phyloP scores from a whole-genome alignment of 2,797 vertebrate genomes.

The Glyptemys insculpta region DNA sequence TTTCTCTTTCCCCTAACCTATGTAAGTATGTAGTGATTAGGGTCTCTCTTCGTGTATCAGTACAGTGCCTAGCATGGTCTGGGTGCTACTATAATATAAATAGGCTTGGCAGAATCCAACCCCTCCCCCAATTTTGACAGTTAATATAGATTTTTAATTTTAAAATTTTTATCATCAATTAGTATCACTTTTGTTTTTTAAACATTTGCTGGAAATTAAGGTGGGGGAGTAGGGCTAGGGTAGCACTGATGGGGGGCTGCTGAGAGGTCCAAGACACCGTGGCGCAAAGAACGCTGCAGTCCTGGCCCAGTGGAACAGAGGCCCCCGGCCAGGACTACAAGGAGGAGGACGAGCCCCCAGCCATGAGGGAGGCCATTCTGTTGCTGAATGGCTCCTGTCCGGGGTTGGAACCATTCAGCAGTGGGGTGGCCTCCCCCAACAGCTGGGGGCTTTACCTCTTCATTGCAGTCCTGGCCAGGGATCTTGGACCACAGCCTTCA shows the following conservation, averaged over 20 bases:
- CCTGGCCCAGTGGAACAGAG: too few species aligned
- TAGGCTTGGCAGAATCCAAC: neutral
- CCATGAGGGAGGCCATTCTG: neutral
- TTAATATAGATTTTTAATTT: neutral
- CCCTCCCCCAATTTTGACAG: neutral
- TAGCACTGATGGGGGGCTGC: neutral
- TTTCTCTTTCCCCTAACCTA: neutral
- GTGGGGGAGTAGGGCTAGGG: neutral
- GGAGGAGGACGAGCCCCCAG: too few species aligned
- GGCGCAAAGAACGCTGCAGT: neutral
- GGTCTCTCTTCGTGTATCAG: neutral
- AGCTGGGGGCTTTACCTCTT: neutral
- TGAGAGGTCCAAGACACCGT: neutral
- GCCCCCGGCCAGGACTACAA: too few species aligned
- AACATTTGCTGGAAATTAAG: neutral
- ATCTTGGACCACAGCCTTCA: neutral
- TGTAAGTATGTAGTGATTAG: neutral
- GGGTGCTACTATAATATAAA: neutral
- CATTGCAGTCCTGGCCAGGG: neutral
- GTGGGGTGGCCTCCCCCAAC: neutral
- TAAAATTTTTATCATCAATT: neutral
- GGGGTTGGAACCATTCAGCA: neutral
- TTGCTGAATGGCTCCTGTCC: neutral
- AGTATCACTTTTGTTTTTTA: neutral
- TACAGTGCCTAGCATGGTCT: neutral